Conservation (phyloP, 2,113 vertebrate species). For the Catharus fuscescens region DNA sequence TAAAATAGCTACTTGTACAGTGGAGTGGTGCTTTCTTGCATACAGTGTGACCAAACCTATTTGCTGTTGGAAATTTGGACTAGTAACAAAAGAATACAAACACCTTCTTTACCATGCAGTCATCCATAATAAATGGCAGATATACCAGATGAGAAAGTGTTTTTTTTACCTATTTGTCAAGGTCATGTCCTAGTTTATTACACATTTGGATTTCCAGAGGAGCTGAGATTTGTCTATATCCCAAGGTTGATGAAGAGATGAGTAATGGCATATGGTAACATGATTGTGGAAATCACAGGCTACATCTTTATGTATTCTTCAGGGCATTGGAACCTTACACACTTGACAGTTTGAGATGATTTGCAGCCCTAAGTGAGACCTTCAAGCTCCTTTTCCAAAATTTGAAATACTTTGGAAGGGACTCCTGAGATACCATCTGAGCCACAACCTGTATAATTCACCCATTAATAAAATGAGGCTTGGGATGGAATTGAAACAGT, state of each 20-base stretch:
- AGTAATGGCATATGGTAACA: background rate
- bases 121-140: background rate
- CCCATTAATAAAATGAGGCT: background rate
- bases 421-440: background rate
- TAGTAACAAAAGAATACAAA: background rate
- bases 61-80: background rate
- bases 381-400: background rate
- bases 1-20: background rate
- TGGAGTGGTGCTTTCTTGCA: background rate
- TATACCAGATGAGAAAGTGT: background rate
- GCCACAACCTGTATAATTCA: background rate
- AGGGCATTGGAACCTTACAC: background rate
- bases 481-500: background rate
- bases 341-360: background rate
- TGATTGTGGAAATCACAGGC: background rate
- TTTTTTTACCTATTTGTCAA: background rate
- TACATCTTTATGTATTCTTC: background rate
- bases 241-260: background rate
- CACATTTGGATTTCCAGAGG: background rate
- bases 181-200: background rate
- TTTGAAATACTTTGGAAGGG: background rate
- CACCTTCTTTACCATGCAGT: background rate
- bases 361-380: background rate
- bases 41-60: background rate
- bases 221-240: background rate